A percentile compares a stretch with the other conserved stretches of the same genome.
phyloP scores from a whole-genome alignment of 2,888 invertebrate species.

The Erannis defoliaria region DNA sequence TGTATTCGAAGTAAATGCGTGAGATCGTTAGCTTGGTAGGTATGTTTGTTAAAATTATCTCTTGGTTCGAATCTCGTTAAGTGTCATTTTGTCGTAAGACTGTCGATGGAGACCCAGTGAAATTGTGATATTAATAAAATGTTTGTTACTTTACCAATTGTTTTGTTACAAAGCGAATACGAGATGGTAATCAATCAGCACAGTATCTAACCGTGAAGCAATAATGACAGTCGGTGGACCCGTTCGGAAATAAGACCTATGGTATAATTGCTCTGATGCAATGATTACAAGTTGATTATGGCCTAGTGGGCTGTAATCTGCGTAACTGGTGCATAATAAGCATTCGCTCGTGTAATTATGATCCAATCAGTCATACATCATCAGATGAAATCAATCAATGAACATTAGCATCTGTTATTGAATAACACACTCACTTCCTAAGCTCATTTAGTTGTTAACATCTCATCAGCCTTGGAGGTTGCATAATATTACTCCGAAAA shows the following conservation, averaged over 20 bases:
- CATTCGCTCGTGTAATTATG: constrained; percentile 42
- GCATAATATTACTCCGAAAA: too few relatives aligned
- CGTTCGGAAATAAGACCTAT: constrained; percentile 34
- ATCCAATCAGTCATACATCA: constrained; percentile 37
- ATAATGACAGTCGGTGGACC: constrained; percentile 25
- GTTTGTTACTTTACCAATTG: constrained; percentile 61
- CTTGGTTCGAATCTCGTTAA: constrained; percentile 63
- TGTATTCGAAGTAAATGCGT: constrained; percentile 50
- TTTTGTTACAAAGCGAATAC: constrained; percentile 29
- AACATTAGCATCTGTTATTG: constrained; percentile 2
- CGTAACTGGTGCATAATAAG: constrained; percentile 43
- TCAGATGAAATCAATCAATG: constrained; percentile 24
- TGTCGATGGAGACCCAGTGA: constrained; percentile 71
- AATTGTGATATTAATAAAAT: constrained; percentile 85
- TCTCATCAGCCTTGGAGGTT: neutral
- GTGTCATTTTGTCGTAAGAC: constrained; percentile 54
- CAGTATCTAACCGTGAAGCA: constrained; percentile 15
- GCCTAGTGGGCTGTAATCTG: constrained; percentile 38
- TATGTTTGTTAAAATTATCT: constrained; percentile 54
- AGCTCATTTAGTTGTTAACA: neutral
- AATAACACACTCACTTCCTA: neutral
- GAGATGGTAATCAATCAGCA: constrained; percentile 18
- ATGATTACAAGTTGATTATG: constrained; percentile 52
- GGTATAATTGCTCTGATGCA: constrained; percentile 50
- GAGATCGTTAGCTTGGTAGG: constrained; percentile 54